Evolutionary conservation across 2,113 vertebrate species (phyloP).

Genomic region (Micronycteris hirsuta): DNA sequence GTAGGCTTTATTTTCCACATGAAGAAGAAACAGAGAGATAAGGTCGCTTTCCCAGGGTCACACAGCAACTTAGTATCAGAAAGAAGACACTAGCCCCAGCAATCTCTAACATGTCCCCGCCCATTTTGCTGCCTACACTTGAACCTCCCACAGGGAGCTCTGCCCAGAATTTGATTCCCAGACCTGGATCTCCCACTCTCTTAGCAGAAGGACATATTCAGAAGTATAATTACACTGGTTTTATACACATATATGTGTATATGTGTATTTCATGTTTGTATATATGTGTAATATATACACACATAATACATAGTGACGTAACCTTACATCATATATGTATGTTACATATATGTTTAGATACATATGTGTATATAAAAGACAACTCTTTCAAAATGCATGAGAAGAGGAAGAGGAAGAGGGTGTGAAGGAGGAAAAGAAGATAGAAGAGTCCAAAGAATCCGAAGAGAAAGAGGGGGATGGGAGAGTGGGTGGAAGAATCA

Average conservation of each 20-base stretch:
- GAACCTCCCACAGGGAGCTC: not conserved
- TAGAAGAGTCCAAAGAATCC: not conserved
- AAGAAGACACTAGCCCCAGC: not conserved
- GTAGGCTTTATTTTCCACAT: not conserved
- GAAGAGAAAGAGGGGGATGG: not conserved
- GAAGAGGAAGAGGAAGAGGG: not conserved
- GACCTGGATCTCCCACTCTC: not conserved
- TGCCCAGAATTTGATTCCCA: not conserved
- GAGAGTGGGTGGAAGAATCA: rapidly evolving
- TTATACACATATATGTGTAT: not conserved
- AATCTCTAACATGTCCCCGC: not conserved
- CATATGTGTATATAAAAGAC: not conserved
- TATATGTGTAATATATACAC: not conserved
- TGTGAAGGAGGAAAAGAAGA: not conserved
- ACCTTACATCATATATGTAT: not conserved
- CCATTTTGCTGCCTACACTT: not conserved
- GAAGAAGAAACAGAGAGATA: constrained; percentile 20
- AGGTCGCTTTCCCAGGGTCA: not conserved
- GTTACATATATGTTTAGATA: not conserved
- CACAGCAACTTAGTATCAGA: not conserved
- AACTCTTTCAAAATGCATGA: not conserved
- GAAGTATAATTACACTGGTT: not conserved
- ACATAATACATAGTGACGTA: not conserved
- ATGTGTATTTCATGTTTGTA: not conserved
- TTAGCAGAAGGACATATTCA: not conserved